These are phyloP conservation scores for Carpatolechia fugitivella DNA, from an alignment of 2,888 invertebrate species.

Conservation along the genomic window DNA sequence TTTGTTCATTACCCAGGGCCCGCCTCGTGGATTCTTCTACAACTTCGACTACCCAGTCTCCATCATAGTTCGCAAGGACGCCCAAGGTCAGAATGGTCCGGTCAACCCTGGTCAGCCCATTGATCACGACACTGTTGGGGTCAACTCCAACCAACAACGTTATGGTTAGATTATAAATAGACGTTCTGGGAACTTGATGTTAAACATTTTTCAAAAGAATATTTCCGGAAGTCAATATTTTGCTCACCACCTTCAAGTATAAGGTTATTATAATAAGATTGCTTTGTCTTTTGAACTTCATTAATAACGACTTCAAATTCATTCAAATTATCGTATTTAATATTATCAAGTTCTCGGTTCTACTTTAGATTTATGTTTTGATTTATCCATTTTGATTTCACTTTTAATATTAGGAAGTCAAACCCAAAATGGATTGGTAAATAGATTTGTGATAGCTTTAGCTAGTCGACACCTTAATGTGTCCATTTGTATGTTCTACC, in stretches of 20 bases:
- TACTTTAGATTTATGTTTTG: background rate
- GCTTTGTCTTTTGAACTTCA: too few species aligned
- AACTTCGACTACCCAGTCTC: conserved; percentile 84
- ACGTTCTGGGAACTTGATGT: too few species aligned
- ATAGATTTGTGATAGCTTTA: conserved; percentile 34
- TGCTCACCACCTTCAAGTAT: too few species aligned
- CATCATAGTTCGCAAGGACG: conserved; percentile 58
- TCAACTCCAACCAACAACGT: conserved; percentile 15
- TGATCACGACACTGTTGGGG: conserved; percentile 47
- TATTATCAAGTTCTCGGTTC: background rate
- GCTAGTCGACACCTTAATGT: conserved; percentile 40
- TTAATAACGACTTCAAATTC: too few species aligned
- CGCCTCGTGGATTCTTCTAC: conserved; percentile 86
- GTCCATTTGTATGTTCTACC: conserved; percentile 47
- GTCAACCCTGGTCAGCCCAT: conserved; percentile 42
- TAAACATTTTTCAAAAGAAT: too few species aligned
- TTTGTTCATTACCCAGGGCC: conserved; percentile 53
- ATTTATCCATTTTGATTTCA: conserved; percentile 29
- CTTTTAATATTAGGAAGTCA: conserved; percentile 29
- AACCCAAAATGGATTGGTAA: conserved; percentile 31
- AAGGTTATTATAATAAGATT: too few species aligned
- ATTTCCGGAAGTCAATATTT: too few species aligned
- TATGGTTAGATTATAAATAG: background rate
- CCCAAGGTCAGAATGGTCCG: conserved; percentile 32
- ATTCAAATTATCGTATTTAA: too few species aligned